Base-by-base conservation (phyloP, 2,888 invertebrate species). In the Allacma fusca region DNA sequence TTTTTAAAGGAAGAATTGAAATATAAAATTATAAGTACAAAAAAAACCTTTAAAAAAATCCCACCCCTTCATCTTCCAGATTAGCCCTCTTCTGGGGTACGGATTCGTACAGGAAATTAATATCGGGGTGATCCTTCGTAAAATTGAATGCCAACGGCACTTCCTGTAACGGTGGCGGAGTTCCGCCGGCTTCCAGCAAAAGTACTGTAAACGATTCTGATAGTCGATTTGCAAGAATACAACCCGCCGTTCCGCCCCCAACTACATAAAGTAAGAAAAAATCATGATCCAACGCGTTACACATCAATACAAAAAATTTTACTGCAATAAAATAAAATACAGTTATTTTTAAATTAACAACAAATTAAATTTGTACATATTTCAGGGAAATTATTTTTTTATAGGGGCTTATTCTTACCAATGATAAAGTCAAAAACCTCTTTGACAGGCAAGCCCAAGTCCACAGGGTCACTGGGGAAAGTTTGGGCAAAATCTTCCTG, bases 201-300 rank as follows among this genome's bases (percentile, higher is more conserved):
- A 65, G 24, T 9, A 65, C 65, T 23, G 65, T 26, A 21, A 12
- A 65, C 9, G 4, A 12, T 24, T 65, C 26, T 5, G 65, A 65
- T 12, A 65, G 21, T 12, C 65, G 23, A 26, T 65, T 65, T 13
- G 65, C 65, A 23, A 65, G 28, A 19, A 65, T 65, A 24, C 65
- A 65, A 26, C 65, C 65, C 2, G 65, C 65, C 5, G 65, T 65
- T 16, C 65, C 65, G 23, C 24, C 65, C 5, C 65, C 65, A 24
- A 65, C 65, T 65, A 12, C 4, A 24, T 23, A 65, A 59, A 59
- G 7, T 59, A 59, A 13, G 5, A 9, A 13, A 40, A 13, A n/a
- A n/a, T n/a, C n/a, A n/a, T n/a, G n/a, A n/a, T n/a, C n/a, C n/a
- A 40, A 40, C 7, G 40, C 5, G 40, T 9, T 40, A 40, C 40